These are phyloP conservation scores for Acrocera orbiculus DNA, from an alignment of 2,888 invertebrate genomes.

Conservation along the genomic window DNA sequence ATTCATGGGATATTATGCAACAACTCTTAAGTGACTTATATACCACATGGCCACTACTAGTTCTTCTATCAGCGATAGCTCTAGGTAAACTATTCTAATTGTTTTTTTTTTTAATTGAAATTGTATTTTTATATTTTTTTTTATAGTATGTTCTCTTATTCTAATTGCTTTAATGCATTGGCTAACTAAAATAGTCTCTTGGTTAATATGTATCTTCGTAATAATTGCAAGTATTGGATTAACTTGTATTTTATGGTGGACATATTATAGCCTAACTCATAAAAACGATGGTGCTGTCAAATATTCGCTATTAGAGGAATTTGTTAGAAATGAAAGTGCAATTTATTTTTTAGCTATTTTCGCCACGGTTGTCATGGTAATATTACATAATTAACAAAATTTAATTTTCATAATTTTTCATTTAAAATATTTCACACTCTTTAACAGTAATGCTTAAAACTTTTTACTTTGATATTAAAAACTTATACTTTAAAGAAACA, in stretches of 20 bases:
- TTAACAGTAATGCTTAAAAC: too few species aligned
- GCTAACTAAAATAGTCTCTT: slow-evolving; percentile 67
- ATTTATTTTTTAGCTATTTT: slow-evolving; percentile 71
- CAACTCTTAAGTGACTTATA: slow-evolving; percentile 78
- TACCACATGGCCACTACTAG: slow-evolving; percentile 72
- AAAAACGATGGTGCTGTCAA: slow-evolving; percentile 18
- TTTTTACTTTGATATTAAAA: too few species aligned
- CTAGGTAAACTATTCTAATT: slow-evolving; percentile 42
- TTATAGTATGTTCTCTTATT: slow-evolving; percentile 62
- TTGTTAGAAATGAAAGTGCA: slow-evolving; percentile 68
- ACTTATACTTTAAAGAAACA: too few species aligned
- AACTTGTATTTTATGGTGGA: slow-evolving; percentile 74
- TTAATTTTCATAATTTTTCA: too few species aligned
- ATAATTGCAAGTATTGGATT: slow-evolving; percentile 58
- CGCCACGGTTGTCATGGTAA: slow-evolving; percentile 72
- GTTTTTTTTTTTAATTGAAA: slow-evolving; percentile 12
- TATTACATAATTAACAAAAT: not conserved
- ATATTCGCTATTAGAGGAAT: slow-evolving; percentile 46
- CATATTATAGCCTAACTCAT: slow-evolving; percentile 58
- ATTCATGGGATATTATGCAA: slow-evolving; percentile 76
- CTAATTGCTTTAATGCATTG: slow-evolving; percentile 72
- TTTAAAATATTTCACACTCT: too few species aligned
- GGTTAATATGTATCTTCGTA: slow-evolving; percentile 71
- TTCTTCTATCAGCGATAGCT: slow-evolving; percentile 59
- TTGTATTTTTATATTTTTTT: slow-evolving; percentile 13